Base-by-base conservation (phyloP, 2,888 invertebrate genomes). In the Eupithecia exiguata region DNA sequence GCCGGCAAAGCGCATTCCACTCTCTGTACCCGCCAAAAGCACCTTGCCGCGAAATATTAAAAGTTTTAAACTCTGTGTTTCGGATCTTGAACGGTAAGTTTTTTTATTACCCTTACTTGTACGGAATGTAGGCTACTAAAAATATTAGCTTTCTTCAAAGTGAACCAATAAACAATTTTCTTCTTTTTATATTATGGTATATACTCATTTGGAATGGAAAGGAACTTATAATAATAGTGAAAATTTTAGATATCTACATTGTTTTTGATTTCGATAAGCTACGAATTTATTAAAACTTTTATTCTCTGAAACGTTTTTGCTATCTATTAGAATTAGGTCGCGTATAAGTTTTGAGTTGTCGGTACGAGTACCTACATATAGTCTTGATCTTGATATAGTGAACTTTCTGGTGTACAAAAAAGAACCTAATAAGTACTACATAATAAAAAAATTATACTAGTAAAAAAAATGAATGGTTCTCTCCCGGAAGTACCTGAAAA, bases 1-100 rank as follows among this genome's bases (percentile, higher is more conserved):
- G 84, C 88, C 91, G 90, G 89, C 90, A 85, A 83, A 87, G 87
- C 91, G 89, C 92, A 92, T 85, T 92, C 85, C 58, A 78, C 84
- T 68, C 46, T 43, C 76, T 74, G 78, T 75, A 70, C 77, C 65
- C 76, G 62, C 74, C 69, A 70, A 77, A 77, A 72, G 70, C 74
- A 68, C 73, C 63, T 70, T 38, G 66, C 69, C 62, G 72, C 66
- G 72, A 70, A 69, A 68, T n/a, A 6, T 69, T 62, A 66, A 71
- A 77, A 75, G 72, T 74, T 75, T 74, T 66, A 21, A 21, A 72
- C 61, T 68, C 67, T 65, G 78, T 78, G 80, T 72, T 70, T 73
- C 62, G 74, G 73, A 72, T 73, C 75, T 70, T 16, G 5, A 61
- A 36, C 21, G 74, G 77, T 77, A 77, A 77, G 77, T 78, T 68